A percentile compares a stretch with the other conserved stretches of the same genome.
phyloP scores from a whole-genome alignment of 2,113 vertebrate species.

The Furnarius figulus region DNA sequence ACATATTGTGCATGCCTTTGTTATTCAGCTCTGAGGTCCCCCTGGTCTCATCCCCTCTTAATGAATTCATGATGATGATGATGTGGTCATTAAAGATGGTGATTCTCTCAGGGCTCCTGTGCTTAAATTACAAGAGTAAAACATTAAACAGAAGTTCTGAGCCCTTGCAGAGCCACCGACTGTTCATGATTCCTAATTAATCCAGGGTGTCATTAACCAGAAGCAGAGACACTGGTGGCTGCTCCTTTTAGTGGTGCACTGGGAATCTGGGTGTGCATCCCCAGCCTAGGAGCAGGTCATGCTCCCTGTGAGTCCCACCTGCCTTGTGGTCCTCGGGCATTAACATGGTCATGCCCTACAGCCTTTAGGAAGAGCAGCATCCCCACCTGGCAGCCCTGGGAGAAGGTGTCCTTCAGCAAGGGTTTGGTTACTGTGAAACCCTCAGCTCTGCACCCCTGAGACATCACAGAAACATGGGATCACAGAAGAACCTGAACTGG shows the following conservation, averaged over 20 bases:
- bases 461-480: neutral
- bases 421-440: neutral
- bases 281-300: neutral
- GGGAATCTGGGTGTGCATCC: neutral
- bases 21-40: neutral
- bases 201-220: neutral
- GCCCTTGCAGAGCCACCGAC: neutral
- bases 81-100: conserved; percentile 5
- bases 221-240: neutral
- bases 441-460: rapidly evolving
- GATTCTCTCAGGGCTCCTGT: neutral
- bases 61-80: neutral
- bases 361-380: neutral
- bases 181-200: neutral
- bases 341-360: rapidly evolving
- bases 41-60: neutral
- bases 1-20: neutral
- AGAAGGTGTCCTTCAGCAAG: neutral
- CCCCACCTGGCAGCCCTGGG: neutral
- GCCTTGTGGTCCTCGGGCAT: neutral
- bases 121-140: neutral
- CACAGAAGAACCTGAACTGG: neutral
- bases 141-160: neutral
- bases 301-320: neutral
- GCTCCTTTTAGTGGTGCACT: neutral